phyloP scores from a whole-genome alignment of 2,888 invertebrate species.

The Malthinus flaveolus region DNA sequence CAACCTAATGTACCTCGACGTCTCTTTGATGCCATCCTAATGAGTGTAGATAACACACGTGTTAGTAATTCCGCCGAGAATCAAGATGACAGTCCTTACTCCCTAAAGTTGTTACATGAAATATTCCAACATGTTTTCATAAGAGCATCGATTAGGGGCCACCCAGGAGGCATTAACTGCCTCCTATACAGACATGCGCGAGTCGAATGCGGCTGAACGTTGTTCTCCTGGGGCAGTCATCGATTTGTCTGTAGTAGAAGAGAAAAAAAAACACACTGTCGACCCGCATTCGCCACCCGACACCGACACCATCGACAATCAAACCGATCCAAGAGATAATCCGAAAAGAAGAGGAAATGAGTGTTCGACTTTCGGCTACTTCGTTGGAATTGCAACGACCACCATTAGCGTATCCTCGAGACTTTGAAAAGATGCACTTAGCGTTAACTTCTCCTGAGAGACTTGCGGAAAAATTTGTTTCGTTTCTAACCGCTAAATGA shows the following conservation, averaged over 20 bases:
- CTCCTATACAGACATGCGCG: slow-evolving; percentile 33
- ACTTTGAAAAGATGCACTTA: slow-evolving; percentile 31
- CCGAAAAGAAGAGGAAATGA: slow-evolving; percentile 21
- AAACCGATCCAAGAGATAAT: slow-evolving; percentile 28
- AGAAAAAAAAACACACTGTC: slow-evolving; percentile 20
- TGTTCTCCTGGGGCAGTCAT: slow-evolving; percentile 33
- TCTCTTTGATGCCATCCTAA: slow-evolving; percentile 20
- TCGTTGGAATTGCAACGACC: slow-evolving; percentile 32
- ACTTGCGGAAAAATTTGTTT: slow-evolving; percentile 10
- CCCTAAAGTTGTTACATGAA: slow-evolving; percentile 14
- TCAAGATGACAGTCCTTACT: slow-evolving; percentile 11
- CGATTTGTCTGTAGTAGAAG: slow-evolving; percentile 35
- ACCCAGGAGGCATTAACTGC: slow-evolving; percentile 35
- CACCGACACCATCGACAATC: slow-evolving; percentile 32
- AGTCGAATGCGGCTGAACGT: slow-evolving; percentile 34
- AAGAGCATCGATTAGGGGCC: slow-evolving; percentile 34
- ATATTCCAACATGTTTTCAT: slow-evolving; percentile 31
- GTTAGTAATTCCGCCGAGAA: slow-evolving; percentile 9
- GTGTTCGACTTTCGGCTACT: slow-evolving; percentile 25
- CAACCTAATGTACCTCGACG: slow-evolving; percentile 21
- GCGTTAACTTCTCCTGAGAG: slow-evolving; percentile 24
- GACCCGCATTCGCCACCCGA: slow-evolving; percentile 31
- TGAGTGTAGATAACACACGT: slow-evolving; percentile 16
- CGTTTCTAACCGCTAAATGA: too few relatives aligned
- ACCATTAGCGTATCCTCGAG: slow-evolving; percentile 22